Evolutionary conservation across 2,888 invertebrate species (phyloP), one percentile per base, ranked within the genome.

Genomic region (Pammene fasciana): DNA sequence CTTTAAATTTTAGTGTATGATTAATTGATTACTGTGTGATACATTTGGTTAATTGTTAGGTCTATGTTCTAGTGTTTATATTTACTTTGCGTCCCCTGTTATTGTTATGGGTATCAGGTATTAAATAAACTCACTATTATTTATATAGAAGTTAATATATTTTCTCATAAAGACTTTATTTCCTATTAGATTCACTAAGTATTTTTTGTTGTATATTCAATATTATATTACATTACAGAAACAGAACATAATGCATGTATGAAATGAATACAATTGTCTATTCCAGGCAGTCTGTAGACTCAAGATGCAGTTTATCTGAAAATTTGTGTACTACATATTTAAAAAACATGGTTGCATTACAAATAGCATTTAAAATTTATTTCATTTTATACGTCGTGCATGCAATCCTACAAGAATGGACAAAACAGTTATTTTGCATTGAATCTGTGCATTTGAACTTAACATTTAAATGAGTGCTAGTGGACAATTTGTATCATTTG

Each of bases 1-100:
- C 86, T 87, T 88, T 88, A 89, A 89, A 86, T 85, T 86, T 80
- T 82, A 80, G 83, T 83, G 78, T 84, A 65, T 70, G 59, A 16
- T 70, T 70, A 65, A 46, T 41, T 70, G 59, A 16, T 70, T 70
- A 65, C 54, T 41, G 81, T 81, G 81, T 85, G 83, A 80, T 86
- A 79, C 76, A 78, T 80, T 78, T 76, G 74, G 74, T 79, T 80
- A 78, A 80, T 48, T 60, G 18, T 68, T 62, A 65, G 59, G 60
- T 54, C 52, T 55, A 67, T 38, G 41, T 70, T 60, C n/a, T 34
- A 46, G 57, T 41, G 59, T 43, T 48, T 55, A 55, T 38, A 68
- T 65, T 48, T 61, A 55, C 55, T 54, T 64, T 54, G 10, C 36
- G 18, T 26, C 34, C 43, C 34, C 26, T 60, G 65, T 70, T 70